Conservation (phyloP, 2,888 invertebrate species). For the Dasypolia templi region DNA sequence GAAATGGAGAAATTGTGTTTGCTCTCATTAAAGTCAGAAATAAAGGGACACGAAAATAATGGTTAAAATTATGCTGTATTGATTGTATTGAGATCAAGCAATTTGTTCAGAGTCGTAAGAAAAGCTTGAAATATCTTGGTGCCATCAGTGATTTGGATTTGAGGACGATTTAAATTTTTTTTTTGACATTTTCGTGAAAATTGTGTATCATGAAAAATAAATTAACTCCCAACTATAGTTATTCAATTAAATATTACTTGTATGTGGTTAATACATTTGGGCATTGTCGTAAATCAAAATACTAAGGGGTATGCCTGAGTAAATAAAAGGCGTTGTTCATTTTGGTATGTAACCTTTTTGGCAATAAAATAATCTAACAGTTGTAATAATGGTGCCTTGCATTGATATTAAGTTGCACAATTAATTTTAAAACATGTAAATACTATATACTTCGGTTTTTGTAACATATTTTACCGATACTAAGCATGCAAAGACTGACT, state of each 20-base stretch:
- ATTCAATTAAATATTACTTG: neutral
- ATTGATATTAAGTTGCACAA: conserved; percentile 69
- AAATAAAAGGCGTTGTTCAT: conserved; percentile 14
- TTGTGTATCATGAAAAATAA: neutral
- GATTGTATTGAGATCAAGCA: conserved; percentile 32
- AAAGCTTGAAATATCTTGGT: conserved; percentile 47
- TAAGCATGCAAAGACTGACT: conserved; percentile 90
- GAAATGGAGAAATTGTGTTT: conserved; percentile 18
- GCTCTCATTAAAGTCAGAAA: conserved; percentile 28
- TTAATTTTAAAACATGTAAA: conserved; percentile 62
- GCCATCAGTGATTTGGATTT: conserved; percentile 53
- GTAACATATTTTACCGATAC: conserved; percentile 85
- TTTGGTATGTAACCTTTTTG: conserved; percentile 56
- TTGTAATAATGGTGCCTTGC: conserved; percentile 62
- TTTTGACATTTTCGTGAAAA: neutral
- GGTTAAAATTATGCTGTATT: neutral
- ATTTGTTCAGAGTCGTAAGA: conserved; percentile 1
- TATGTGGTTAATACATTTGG: conserved; percentile 2
- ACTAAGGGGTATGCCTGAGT: conserved; percentile 4
- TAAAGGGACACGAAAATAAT: neutral
- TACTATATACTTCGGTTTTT: conserved; percentile 69
- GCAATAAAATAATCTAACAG: conserved; percentile 61
- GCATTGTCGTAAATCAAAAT: conserved; percentile 22
- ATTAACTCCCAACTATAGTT: conserved; percentile 17
- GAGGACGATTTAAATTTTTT: conserved; percentile 6